Conservation (phyloP, 1,140 invertebrate species). For the Temnothorax curvispinosus region DNA sequence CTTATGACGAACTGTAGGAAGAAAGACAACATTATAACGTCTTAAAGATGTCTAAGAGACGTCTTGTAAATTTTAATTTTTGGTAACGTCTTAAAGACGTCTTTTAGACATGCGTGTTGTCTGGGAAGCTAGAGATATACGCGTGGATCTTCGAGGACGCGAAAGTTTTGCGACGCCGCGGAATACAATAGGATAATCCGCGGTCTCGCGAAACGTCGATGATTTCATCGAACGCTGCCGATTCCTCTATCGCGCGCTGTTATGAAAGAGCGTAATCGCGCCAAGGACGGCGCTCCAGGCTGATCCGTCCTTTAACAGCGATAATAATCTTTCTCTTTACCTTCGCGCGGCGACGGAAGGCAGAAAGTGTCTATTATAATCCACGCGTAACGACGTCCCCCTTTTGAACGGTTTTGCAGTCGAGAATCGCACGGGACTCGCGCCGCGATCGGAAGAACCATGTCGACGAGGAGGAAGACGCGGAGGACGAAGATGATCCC, state of each 20-base stretch:
- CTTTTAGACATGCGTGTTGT: too few relatives aligned
- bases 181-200: not conserved
- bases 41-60: too few relatives aligned
- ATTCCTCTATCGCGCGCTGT: conserved; percentile 3
- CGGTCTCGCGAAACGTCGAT: not conserved
- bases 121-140: not conserved
- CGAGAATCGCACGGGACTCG: not conserved
- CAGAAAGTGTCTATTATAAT: conserved; percentile 58
- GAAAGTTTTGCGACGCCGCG: not conserved
- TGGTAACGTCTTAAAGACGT: too few relatives aligned
- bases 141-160: not conserved
- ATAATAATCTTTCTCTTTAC: conserved; percentile 59
- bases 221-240: conserved; percentile 15
- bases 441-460: conserved; percentile 10
- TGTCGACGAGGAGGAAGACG: conserved; percentile 66
- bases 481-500: conserved; percentile 86
- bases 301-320: conserved; percentile 50
- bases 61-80: too few relatives aligned
- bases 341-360: conserved; percentile 11
- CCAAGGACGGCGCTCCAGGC: conserved; percentile 36
- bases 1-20: too few relatives aligned
- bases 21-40: too few relatives aligned
- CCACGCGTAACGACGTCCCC: conserved; percentile 9
- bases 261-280: conserved; percentile 18
- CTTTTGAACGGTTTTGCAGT: conserved; percentile 41